phyloP scores from a whole-genome alignment of 2,888 invertebrate species.

The Geotrupes spiniger region DNA sequence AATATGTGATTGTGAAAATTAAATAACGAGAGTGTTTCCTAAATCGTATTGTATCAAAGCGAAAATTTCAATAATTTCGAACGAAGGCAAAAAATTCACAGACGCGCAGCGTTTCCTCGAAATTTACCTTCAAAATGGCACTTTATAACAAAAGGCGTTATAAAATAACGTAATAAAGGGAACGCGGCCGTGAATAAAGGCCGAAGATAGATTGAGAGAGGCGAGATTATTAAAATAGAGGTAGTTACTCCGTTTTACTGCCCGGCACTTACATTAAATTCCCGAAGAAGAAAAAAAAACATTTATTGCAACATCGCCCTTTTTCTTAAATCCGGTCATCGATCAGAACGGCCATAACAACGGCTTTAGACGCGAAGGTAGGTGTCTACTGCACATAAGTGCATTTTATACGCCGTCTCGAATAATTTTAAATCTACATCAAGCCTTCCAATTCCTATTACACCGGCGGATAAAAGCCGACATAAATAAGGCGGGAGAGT shows the following conservation, averaged over 20 bases:
- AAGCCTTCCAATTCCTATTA: constrained; percentile 18
- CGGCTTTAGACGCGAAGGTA: constrained; percentile 39
- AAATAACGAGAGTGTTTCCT: no score
- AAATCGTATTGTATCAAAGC: no score
- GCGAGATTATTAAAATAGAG: constrained; percentile 2
- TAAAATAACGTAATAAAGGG: no score
- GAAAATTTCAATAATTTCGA: no score
- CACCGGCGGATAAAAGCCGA: constrained; percentile 35
- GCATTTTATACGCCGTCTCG: constrained; percentile 34
- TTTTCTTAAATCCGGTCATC: constrained; percentile 46
- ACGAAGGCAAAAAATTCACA: no score
- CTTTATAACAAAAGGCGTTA: no score
- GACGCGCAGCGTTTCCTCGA: no score
- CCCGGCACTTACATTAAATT: constrained; percentile 5
- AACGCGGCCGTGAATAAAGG: background rate
- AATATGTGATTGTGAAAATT: no score
- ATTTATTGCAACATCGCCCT: constrained; percentile 41
- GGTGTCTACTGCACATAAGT: constrained; percentile 43
- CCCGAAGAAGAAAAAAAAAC: constrained; percentile 28
- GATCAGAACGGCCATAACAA: constrained; percentile 41
- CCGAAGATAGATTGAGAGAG: background rate
- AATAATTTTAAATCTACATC: constrained; percentile 20
- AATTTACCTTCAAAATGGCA: no score
- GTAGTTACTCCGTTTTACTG: constrained; percentile 3
- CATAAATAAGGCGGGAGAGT: constrained; percentile 23